phyloP scores from a whole-genome alignment of 2,113 vertebrate genomes.

The Campylomormyrus numenius region DNA sequence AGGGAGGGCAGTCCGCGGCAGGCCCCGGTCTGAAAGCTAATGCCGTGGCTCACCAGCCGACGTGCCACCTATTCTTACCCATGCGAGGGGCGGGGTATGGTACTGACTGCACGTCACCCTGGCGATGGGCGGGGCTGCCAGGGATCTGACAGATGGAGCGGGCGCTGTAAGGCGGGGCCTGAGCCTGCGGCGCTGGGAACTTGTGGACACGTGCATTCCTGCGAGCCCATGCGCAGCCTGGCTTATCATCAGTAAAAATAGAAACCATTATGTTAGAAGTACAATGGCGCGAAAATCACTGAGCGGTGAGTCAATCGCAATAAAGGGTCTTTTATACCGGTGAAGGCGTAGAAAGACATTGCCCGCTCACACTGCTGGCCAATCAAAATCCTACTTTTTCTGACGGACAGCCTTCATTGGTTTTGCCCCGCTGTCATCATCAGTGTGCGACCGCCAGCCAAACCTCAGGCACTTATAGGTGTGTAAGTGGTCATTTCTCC shows the following conservation, averaged over 20 bases:
- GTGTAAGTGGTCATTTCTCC: background rate
- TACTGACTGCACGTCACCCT: background rate
- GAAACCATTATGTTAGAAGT: background rate
- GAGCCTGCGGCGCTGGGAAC: background rate
- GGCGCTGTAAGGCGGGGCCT: background rate
- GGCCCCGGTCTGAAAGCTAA: background rate
- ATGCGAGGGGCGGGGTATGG: background rate
- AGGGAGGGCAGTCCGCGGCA: background rate
- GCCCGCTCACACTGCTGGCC: background rate
- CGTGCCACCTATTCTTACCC: background rate
- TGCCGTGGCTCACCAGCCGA: background rate
- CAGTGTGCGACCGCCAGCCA: background rate
- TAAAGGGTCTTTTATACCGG: background rate
- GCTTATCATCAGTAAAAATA: conserved; percentile 4
- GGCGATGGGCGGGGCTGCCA: background rate
- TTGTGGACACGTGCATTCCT: background rate
- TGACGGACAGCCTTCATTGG: background rate
- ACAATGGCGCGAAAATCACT: background rate
- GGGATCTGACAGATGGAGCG: background rate
- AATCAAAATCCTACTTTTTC: background rate
- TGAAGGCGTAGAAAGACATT: background rate
- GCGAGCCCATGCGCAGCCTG: background rate
- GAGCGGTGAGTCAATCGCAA: background rate
- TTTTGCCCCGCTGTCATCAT: background rate
- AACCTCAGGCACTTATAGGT: background rate